These are phyloP conservation scores for Butorides virescens DNA, from an alignment of 2,113 vertebrate genomes.

Conservation along the genomic window DNA sequence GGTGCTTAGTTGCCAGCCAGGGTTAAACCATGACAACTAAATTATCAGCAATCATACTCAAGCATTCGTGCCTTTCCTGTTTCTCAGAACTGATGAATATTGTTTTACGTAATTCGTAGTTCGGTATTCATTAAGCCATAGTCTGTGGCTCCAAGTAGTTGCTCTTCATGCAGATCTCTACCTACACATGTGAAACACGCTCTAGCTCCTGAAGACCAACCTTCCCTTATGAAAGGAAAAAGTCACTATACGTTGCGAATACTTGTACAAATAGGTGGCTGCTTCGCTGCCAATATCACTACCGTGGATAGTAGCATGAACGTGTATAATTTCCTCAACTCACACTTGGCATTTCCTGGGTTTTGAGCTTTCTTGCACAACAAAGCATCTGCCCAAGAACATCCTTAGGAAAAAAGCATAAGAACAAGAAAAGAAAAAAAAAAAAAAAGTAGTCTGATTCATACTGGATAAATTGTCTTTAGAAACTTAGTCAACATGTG, in stretches of 20 bases:
- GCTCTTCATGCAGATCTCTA: not conserved
- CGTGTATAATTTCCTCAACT: rapidly evolving
- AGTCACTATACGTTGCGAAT: not conserved
- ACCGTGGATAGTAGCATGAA: rapidly evolving
- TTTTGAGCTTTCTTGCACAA: not conserved
- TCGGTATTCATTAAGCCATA: not conserved
- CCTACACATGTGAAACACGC: not conserved
- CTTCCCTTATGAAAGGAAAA: not conserved
- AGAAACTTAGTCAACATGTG: not conserved
- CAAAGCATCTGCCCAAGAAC: not conserved
- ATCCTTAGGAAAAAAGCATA: not conserved
- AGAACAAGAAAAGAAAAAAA: rapidly evolving
- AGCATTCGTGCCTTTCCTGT: not conserved
- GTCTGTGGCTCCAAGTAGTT: not conserved
- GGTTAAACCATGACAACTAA: not conserved
- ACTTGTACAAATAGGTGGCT: not conserved
- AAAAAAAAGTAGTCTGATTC: not conserved
- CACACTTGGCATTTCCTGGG: not conserved
- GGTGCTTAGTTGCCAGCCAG: too few relatives aligned
- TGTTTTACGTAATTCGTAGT: not conserved
- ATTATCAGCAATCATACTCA: not conserved
- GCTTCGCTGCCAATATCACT: not conserved
- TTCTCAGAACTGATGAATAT: not conserved
- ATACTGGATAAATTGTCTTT: not conserved
- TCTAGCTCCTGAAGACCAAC: not conserved